These are phyloP conservation scores for Eustalomyia histrio DNA, from an alignment of 2,888 invertebrate species.

Conservation along the genomic window DNA sequence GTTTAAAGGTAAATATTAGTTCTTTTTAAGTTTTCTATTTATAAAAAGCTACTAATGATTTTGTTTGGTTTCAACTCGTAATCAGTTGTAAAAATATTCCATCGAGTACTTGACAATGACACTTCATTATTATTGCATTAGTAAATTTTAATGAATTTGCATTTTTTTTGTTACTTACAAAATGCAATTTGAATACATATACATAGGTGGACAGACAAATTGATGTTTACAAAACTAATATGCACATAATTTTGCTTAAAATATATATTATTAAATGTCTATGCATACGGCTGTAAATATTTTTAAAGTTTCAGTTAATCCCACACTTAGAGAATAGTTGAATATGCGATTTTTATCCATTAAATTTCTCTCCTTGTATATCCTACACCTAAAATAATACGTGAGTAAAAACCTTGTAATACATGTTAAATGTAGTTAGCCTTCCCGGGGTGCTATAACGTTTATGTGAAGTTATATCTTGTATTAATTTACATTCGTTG, in stretches of 20 bases:
- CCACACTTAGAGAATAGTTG: too few species aligned
- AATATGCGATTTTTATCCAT: too few species aligned
- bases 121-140: conserved; percentile 43
- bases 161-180: conserved; percentile 10
- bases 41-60: background rate
- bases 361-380: too few species aligned
- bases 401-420: too few species aligned
- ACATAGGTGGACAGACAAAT: background rate
- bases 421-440: too few species aligned
- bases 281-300: background rate
- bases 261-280: too few species aligned
- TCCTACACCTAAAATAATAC: too few species aligned
- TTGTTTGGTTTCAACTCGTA: background rate
- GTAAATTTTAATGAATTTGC: conserved; percentile 49
- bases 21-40: background rate
- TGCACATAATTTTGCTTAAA: background rate
- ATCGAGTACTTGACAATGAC: conserved; percentile 46
- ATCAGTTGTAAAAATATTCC: background rate
- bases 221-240: background rate
- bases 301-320: too few species aligned
- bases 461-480: too few species aligned
- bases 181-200: background rate
- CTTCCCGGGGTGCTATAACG: too few species aligned
- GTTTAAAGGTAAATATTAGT: background rate
- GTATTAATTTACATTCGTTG: too few species aligned